phyloP scores from a whole-genome alignment of 2,797 vertebrate genomes.

The Syngnathus rostellatus region DNA sequence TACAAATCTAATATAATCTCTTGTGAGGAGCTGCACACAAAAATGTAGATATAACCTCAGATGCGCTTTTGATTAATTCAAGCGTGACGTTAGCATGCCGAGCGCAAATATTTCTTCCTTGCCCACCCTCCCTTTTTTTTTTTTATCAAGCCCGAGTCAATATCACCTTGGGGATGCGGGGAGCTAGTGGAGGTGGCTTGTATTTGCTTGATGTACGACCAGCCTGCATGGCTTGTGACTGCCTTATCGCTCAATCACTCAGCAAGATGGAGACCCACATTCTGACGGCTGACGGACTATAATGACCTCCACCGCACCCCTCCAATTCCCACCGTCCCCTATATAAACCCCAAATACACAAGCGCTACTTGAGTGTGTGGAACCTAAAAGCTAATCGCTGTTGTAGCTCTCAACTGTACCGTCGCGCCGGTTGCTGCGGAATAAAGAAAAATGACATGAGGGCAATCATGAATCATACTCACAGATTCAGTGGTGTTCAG shows the following conservation, averaged over 20 bases:
- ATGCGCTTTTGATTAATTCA: not conserved
- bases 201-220: constrained; percentile 55
- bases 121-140: constrained; percentile 14
- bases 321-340: constrained; percentile 35
- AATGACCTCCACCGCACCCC: constrained; percentile 32
- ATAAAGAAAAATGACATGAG: not conserved
- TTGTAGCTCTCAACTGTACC: not conserved
- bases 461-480: not conserved
- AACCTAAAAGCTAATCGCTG: not conserved
- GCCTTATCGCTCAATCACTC: constrained; percentile 53
- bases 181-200: constrained; percentile 27
- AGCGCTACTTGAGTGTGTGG: not conserved
- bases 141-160: constrained; percentile 41
- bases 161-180: constrained; percentile 50
- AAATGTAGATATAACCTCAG: not conserved
- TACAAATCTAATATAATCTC: not conserved
- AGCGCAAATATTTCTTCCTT: constrained; percentile 28
- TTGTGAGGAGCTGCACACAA: not conserved
- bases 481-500: not conserved
- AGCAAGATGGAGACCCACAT: constrained; percentile 45
- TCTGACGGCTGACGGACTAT: constrained; percentile 19
- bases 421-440: not conserved
- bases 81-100: constrained; percentile 24
- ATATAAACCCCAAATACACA: constrained; percentile 3
- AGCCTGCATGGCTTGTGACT: constrained; percentile 48